Base-by-base conservation (phyloP, 2,888 invertebrate genomes). In the Cheilosia scutellata region DNA sequence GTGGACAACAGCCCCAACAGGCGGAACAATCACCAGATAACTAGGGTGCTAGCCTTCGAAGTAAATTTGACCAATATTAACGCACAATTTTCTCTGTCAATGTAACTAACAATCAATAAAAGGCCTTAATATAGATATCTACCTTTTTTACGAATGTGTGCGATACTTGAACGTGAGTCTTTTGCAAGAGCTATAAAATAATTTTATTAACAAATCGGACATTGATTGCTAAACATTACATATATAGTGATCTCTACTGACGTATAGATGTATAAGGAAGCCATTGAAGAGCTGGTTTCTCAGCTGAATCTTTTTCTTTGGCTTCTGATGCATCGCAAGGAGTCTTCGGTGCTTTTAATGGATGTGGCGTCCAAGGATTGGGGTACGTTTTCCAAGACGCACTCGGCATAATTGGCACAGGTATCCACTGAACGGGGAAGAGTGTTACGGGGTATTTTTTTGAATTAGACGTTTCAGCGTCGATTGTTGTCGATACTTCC, bases 351-450 rank as follows among this genome's bases (percentile, higher is more conserved):
- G 29, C 60, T 5, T 27, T 27, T 4, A 9, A 2, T 0, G 42
- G 51, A n/a, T 16, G 25, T 2, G 58, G n/a, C 0, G 25, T 31
- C 76, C 76, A 66, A 11, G 76, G 76, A 60, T 68, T 60, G 0
- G 76, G 58, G 11, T 58, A 68, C 0, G 60, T 51, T 7, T 25
- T 42, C 66, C 66, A 76, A 4, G 68, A 66, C 0, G 53, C 66
- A 44, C 31, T 44, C 0, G 76, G 76, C 11, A 76, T 49, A 16
- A 76, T 68, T 5, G 76, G 58, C 1, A 76, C 66, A 7, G 76
- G 76, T 5, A 76, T 44, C 76, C 76, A 76, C 25, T 66, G 66
- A 16, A 76, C 76, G 7, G 76, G 76, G 27, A n/a, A 60, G 3
- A 60, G 33, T 20, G 66, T 31, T 3, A 66, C 76, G 1, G 75